Evolutionary conservation across 2,113 vertebrate genomes (phyloP).

Genomic region (Ciconia stormi): DNA sequence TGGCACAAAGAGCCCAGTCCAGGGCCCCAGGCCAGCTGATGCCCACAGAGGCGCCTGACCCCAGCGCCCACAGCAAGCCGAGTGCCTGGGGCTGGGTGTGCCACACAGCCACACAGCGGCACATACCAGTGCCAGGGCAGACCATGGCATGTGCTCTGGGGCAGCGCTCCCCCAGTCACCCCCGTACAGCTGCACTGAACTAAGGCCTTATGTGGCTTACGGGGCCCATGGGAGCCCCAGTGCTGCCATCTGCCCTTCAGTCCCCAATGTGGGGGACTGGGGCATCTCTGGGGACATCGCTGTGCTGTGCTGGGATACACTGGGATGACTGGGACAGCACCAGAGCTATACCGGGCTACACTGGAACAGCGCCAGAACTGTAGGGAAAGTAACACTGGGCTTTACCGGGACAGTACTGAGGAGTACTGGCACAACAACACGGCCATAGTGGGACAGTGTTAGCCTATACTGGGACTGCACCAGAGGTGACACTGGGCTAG

Average conservation of each 20-base stretch:
- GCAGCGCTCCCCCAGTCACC: background rate
- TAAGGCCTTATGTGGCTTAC: background rate
- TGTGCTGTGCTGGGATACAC: background rate
- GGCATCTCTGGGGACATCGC: background rate
- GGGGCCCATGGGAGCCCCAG: background rate
- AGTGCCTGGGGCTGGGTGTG: accelerated
- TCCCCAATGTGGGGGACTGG: accelerated
- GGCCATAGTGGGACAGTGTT: background rate
- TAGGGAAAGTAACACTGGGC: background rate
- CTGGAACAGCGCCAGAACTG: background rate
- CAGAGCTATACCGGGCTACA: background rate
- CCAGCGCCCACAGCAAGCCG: accelerated
- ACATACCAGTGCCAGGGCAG: background rate
- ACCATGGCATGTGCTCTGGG: accelerated
- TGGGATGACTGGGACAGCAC: too few relatives aligned
- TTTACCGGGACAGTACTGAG: background rate
- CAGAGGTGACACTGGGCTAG: background rate
- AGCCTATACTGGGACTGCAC: background rate
- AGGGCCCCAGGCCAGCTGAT: background rate
- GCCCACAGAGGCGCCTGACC: background rate
- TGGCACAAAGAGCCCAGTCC: background rate
- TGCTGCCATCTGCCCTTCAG: background rate
- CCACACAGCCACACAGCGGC: background rate
- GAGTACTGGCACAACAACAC: background rate
- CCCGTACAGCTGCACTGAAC: background rate